Conservation (phyloP, 2,888 invertebrate species). For the Drosophila mimetica region DNA sequence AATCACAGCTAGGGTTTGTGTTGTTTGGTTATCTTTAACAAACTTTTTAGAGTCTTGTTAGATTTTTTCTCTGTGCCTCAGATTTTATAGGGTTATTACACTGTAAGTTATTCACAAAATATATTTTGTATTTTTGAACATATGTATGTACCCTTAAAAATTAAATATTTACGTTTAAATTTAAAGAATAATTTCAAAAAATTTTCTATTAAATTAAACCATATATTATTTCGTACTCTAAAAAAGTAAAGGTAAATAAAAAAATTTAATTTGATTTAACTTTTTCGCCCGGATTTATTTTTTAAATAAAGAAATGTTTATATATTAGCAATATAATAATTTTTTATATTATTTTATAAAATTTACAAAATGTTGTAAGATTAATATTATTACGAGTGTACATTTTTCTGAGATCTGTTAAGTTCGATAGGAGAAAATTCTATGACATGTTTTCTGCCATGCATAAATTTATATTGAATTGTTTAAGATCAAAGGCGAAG, state of each 20-base stretch:
- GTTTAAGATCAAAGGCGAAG: constrained; percentile 50
- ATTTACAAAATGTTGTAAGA: neutral
- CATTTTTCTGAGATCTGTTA: constrained; percentile 60
- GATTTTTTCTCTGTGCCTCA: constrained; percentile 27
- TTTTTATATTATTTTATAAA: neutral
- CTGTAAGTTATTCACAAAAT: no score
- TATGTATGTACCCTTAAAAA: no score
- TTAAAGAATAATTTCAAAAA: no score
- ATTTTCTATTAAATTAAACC: no score
- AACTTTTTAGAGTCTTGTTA: constrained; percentile 69
- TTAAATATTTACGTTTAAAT: no score
- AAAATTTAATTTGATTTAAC: no score
- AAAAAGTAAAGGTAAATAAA: no score
- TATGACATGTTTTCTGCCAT: constrained; percentile 50
- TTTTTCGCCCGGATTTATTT: no score
- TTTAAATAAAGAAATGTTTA: no score
- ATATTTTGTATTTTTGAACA: no score
- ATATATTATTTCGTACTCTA: no score
- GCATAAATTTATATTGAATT: constrained; percentile 58
- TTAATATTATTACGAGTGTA: neutral
- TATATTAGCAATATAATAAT: neutral
- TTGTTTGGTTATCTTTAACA: constrained; percentile 56
- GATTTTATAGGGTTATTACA: constrained; percentile 13
- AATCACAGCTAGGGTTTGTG: constrained; percentile 61
- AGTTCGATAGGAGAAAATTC: constrained; percentile 54